Conservation (phyloP, 2,888 invertebrate genomes). For the Temnothorax ravouxi region DNA sequence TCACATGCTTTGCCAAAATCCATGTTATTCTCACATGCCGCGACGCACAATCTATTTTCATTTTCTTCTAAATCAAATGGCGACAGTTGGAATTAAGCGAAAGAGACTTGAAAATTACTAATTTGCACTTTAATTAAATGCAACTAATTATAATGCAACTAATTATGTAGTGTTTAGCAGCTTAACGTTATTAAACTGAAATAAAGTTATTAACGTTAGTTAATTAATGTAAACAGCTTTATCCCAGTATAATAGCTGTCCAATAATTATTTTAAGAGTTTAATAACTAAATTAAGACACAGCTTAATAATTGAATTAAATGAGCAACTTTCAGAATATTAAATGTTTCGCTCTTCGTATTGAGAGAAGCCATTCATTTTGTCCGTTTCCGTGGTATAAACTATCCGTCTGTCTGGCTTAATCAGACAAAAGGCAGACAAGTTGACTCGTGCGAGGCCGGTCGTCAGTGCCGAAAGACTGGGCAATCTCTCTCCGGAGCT, state of each 20-base stretch:
- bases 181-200: background rate
- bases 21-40: background rate
- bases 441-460: background rate
- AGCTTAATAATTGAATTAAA: background rate
- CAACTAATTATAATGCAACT: background rate
- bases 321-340: background rate
- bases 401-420: background rate
- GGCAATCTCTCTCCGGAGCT: constrained; percentile 35
- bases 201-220: background rate
- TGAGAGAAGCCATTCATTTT: no score
- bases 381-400: background rate
- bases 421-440: constrained; percentile 27
- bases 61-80: background rate
- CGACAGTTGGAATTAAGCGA: background rate
- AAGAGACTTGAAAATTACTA: background rate
- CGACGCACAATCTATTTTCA: constrained; percentile 1
- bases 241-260: background rate
- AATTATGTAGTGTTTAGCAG: background rate
- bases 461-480: constrained; percentile 28
- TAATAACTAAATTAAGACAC: background rate
- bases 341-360: background rate
- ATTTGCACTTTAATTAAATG: background rate
- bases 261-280: background rate
- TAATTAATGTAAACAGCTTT: background rate
- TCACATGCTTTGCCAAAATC: constrained; percentile 28